A percentile compares a stretch with the other conserved stretches of the same genome.
These are phyloP conservation scores for Pangasius macronema DNA, from an alignment of 2,797 vertebrate species.

Conservation along the genomic window DNA sequence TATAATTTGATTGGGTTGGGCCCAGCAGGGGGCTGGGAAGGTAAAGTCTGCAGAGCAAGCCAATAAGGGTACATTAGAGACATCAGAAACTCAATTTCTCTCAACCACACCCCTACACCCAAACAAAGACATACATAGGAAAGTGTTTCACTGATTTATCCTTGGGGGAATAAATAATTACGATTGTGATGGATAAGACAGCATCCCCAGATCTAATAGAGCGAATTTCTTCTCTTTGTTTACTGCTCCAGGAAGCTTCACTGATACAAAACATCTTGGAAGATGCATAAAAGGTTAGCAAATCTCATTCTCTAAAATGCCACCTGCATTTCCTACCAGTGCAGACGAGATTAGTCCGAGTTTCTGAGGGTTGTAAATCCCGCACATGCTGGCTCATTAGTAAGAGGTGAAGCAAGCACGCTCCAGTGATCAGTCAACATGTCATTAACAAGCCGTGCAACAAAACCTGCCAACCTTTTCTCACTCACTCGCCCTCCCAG, in stretches of 20 bases:
- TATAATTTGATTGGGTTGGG: constrained; percentile 50
- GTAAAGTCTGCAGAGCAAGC: constrained; percentile 40
- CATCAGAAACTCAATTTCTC: background rate
- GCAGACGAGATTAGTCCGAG: background rate
- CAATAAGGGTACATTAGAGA: constrained; percentile 43
- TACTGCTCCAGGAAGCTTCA: background rate
- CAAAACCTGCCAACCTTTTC: constrained; percentile 45
- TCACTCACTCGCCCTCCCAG: constrained; percentile 6
- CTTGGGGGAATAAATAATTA: constrained; percentile 40
- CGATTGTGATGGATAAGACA: constrained; percentile 2
- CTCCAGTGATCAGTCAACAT: constrained; percentile 51
- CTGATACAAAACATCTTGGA: background rate
- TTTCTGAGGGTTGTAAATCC: background rate
- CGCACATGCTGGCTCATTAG: constrained; percentile 56
- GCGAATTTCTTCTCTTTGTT: background rate
- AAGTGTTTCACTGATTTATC: constrained; percentile 28
- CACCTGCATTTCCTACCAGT: background rate
- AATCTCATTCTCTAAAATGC: background rate
- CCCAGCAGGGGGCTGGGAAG: constrained; percentile 54
- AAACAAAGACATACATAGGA: constrained; percentile 20
- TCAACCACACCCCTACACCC: background rate
- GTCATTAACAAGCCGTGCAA: constrained; percentile 52
- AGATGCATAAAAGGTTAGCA: background rate
- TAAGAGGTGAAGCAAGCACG: constrained; percentile 46
- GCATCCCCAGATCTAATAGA: constrained; percentile 18